A percentile compares a stretch with the other conserved stretches of the same genome.
Conservation (phyloP, 2,113 vertebrate species). For the Channa argus region DNA sequence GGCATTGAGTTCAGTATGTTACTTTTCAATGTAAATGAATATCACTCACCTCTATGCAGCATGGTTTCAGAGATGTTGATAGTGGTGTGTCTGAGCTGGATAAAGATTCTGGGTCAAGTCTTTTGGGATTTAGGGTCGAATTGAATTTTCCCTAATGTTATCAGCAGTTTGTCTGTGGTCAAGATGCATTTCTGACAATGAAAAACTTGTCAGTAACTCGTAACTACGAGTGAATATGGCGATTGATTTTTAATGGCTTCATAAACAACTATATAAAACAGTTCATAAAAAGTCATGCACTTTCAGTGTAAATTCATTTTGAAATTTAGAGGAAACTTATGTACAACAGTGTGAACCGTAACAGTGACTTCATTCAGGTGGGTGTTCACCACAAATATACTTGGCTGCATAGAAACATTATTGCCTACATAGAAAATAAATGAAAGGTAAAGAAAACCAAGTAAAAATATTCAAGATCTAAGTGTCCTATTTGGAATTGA, state of each 20-base stretch:
- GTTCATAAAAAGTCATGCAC: constrained; percentile 87
- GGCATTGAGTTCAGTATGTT: too few relatives aligned
- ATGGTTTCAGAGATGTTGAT: too few relatives aligned
- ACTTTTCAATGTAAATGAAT: too few relatives aligned
- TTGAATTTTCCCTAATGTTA: too few relatives aligned
- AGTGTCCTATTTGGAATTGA: constrained; percentile 62
- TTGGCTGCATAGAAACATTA: constrained; percentile 99
- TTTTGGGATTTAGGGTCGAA: too few relatives aligned
- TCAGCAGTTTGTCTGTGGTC: too few relatives aligned
- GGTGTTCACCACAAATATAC: constrained; percentile 91
- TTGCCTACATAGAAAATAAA: constrained; percentile 90
- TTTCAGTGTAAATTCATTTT: constrained; percentile 95
- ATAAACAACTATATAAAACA: constrained; percentile 89
- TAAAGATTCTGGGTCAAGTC: too few relatives aligned
- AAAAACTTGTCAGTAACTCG: constrained; percentile 7
- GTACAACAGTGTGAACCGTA: constrained; percentile 94
- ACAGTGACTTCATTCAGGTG: constrained; percentile 92
- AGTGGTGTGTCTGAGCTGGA: too few relatives aligned
- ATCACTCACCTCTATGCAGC: too few relatives aligned
- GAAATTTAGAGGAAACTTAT: constrained; percentile 95
- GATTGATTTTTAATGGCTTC: constrained; percentile 87
- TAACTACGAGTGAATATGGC: constrained; percentile 78
- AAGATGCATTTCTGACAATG: neutral
- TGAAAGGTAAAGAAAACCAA: constrained; percentile 82
- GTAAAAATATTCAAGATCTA: constrained; percentile 80